phyloP scores from a whole-genome alignment of 2,113 vertebrate species.

The Gymnocephalus cernua region DNA sequence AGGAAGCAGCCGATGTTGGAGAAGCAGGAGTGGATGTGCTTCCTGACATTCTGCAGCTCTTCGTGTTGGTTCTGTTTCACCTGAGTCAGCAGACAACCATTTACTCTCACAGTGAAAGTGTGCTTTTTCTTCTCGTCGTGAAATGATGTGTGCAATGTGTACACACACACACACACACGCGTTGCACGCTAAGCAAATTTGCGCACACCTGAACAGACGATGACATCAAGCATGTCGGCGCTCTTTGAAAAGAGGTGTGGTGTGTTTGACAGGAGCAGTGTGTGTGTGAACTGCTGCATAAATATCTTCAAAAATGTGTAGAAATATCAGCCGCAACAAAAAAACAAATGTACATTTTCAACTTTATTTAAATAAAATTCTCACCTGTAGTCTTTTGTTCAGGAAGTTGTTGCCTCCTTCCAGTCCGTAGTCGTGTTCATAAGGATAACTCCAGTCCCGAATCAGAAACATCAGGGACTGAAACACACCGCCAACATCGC shows the following conservation, averaged over 20 bases:
- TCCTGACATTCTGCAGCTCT: constrained; percentile 93
- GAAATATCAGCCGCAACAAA: neutral
- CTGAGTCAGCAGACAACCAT: constrained; percentile 66
- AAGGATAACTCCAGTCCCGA: constrained; percentile 93
- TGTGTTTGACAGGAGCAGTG: neutral
- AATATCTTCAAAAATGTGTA: neutral
- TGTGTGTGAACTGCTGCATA: neutral
- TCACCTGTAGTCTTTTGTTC: constrained; percentile 88
- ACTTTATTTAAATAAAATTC: neutral
- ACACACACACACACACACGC: neutral
- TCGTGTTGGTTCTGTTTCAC: constrained; percentile 92
- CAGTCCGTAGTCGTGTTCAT: constrained; percentile 89
- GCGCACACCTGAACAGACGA: neutral
- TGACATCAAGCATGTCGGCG: neutral
- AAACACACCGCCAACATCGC: constrained; percentile 28
- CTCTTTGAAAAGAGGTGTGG: neutral
- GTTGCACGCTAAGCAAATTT: neutral
- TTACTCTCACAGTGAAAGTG: neutral
- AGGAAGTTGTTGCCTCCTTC: constrained; percentile 88
- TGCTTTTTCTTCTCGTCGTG: neutral
- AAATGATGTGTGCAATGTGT: neutral
- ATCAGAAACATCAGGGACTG: constrained; percentile 91
- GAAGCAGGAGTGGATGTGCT: constrained; percentile 94
- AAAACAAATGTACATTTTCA: neutral
- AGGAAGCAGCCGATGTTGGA: constrained; percentile 90